A percentile compares a stretch with the other conserved stretches of the same genome.
Conservation (phyloP, 2,113 vertebrate species). For the Coptodon bakossiorum region DNA sequence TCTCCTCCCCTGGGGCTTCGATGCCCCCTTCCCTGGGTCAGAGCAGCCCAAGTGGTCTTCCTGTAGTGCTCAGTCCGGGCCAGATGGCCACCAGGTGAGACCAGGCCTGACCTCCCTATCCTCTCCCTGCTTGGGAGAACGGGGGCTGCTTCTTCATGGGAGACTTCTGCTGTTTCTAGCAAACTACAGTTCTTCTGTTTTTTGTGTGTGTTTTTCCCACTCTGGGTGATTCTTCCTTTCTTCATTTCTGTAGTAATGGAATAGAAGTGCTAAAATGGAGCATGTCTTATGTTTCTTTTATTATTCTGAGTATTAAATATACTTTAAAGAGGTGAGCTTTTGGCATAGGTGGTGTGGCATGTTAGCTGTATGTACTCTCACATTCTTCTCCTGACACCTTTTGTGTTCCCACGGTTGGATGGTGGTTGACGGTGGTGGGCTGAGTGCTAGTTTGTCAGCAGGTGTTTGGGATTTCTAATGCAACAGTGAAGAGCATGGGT, state of each 20-base stretch:
- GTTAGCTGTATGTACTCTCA: neutral
- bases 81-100: constrained; percentile 85
- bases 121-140: constrained; percentile 30
- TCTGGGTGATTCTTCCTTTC: neutral
- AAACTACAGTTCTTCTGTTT: neutral
- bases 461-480: constrained; percentile 38
- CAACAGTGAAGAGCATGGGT: neutral
- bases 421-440: constrained; percentile 61
- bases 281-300: constrained; percentile 8
- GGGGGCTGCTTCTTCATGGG: constrained; percentile 38
- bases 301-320: neutral
- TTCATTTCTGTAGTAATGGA: neutral
- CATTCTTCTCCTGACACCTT: neutral
- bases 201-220: neutral
- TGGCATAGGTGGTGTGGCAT: constrained; percentile 31
- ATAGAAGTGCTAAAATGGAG: neutral
- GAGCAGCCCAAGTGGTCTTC: constrained; percentile 71
- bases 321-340: neutral
- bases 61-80: constrained; percentile 79
- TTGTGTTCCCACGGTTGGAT: constrained; percentile 50
- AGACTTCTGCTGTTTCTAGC: constrained; percentile 8
- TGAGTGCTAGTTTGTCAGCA: constrained; percentile 12
- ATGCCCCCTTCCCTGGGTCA: constrained; percentile 82
- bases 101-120: constrained; percentile 25
- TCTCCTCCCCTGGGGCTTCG: constrained; percentile 77